Evolutionary conservation across 2,888 invertebrate genomes (phyloP).

Genomic region (Drosophila limbata): DNA sequence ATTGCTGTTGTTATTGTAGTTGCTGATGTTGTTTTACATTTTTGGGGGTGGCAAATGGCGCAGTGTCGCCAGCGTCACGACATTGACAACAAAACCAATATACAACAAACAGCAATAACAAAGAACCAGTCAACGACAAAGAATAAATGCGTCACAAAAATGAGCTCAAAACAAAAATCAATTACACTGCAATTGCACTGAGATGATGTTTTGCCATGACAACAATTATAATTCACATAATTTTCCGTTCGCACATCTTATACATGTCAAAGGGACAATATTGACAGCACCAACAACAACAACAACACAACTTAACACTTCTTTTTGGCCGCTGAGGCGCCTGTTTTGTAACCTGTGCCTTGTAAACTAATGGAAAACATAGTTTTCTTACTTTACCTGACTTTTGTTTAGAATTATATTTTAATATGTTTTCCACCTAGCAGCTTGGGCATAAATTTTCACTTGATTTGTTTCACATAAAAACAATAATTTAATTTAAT

Average conservation of each 20-base stretch:
- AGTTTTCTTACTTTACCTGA: conserved; percentile 41
- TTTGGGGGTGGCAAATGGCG: conserved; percentile 50
- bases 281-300: conserved; percentile 22
- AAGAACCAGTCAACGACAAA: conserved; percentile 30
- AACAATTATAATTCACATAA: conserved; percentile 15
- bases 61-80: conserved; percentile 5
- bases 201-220: conserved; percentile 25
- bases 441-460: conserved; percentile 8
- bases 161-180: conserved; percentile 55
- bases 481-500: conserved; percentile 48
- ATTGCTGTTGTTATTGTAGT: conserved; percentile 9
- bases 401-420: conserved; percentile 6
- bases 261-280: conserved; percentile 7
- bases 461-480: conserved; percentile 42
- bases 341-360: conserved; percentile 52
- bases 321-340: conserved; percentile 23
- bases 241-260: conserved; percentile 1
- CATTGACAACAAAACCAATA: conserved; percentile 48
- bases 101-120: conserved; percentile 20
- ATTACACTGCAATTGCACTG: conserved; percentile 36
- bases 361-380: conserved; percentile 24
- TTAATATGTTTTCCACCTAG: not conserved
- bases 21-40: not conserved
- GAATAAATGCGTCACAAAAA: conserved; percentile 49
- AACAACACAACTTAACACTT: conserved; percentile 16